Evolutionary conservation across 1,140 invertebrate species (phyloP), one percentile per base, ranked within the genome.

Genomic region (Drosophila varians): DNA sequence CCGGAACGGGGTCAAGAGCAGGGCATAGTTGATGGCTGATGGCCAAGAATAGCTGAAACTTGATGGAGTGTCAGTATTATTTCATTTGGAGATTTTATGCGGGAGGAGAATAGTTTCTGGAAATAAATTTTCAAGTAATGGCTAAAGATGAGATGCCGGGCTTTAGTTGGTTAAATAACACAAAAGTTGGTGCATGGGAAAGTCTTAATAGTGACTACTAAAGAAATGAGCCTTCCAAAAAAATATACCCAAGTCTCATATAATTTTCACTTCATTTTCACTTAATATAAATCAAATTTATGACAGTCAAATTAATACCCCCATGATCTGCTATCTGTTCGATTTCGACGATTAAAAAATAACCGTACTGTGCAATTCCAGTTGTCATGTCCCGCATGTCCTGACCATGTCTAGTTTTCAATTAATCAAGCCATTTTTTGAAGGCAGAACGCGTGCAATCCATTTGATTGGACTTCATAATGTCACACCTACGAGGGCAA

Each of bases 401-500:
- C 68, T 45, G 42, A 25, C 26, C 26, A 28, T 52, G 51, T 65
- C 45, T 64, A 64, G 46, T 55, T 78, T 58, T 73, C 76, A 70
- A 79, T 78, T 77, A 78, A 78, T 74, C 74, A 68, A 70, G 66
- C 73, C 62, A 76, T 60, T 62, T 61, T 42, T 26, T 47, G 45
- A 45, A 75, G 40, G 34, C 16, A 25, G 42, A 69, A 42, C 26
- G 64, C 62, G 54, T 73, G 69, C 69, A 74, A 65, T 64, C 46
- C 70, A 56, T 56, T 74, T 83, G 52, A 84, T 74, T 84, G 72
- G 62, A 55, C 62, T 64, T 78, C 62, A 57, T 51, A 54, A 40
- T 72, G 79, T 77, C 60, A 73, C 79, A 73, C 61, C 56, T 55
- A 47, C 14, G 12, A 23, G 23, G 58, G 18, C 62, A 72, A 53